Base-by-base conservation (phyloP, 1,140 invertebrate species). In the Gonioctena quinquepunctata region DNA sequence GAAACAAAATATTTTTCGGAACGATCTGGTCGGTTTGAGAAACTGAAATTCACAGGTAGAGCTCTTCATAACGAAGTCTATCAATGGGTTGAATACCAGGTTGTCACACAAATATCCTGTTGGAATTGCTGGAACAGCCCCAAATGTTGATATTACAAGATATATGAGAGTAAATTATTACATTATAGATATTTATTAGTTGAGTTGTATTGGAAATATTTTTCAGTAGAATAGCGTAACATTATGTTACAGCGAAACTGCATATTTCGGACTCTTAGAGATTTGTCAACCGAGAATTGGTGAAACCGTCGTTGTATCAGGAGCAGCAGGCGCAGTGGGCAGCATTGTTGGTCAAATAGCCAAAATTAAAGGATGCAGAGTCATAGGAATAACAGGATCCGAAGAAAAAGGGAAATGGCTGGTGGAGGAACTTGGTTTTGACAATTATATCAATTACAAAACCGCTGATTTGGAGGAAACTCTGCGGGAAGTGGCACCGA, bases 261-360 rank as follows among this genome's bases (percentile, higher is more conserved):
- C 91, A 1, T 92, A 91, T 76, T 92, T 92, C 79, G 91, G 91
- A 0, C 84, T 93, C 13, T 74, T 89, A 13, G 86, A 91, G 70
- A 81, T 91, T 21, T 91, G 90, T 68, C 76, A 89, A 21, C 90
- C 91, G 1, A 88, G 90, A 81, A 57, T 82, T 11, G 90, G 90
- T 18, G 90, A 93, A 75, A 89, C 86, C 1, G 85, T 93, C 0
- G 88, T 92, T 1, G 86, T 93, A 1, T 88, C 84, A 13, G 86
- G 86, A 18, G 90, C 90, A 18, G 89, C 87, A 22, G 89, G 91
- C 19, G 91, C 90, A 27, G 90, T 93, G 11, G 92, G 92, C 2
- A 88, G 85, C 70, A 83, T 89, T 50, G 91, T 92, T 3, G 91
- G 91, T 22, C 91, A 93, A 83, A 90, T 93, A 57, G 91, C 87